Base-by-base conservation (phyloP, 2,888 invertebrate genomes). In the Orthosia gracilis region DNA sequence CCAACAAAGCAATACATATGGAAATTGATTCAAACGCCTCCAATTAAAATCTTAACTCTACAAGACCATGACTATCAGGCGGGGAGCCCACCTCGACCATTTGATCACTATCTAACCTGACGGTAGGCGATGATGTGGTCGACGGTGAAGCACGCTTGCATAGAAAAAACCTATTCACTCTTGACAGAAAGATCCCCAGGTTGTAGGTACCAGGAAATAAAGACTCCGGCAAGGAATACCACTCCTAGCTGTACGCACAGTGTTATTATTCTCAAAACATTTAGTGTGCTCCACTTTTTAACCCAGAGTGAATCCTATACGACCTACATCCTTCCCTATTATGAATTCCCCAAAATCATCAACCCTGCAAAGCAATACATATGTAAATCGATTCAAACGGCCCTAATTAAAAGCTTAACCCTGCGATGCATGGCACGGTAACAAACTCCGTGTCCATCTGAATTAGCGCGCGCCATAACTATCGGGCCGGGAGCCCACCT, bases 381-480 rank as follows among this genome's bases (percentile, higher is more conserved):
- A 85, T 83, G 87, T 86, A 86, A 86, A 85, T 80, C 72, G 82
- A 83, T 81, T 76, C 77, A 79, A 83, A 79, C 70, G 80, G 72
- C 59, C 69, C 78, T 85, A 88, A 88, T 87, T 77, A 85, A 86
- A 85, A 65, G 83, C 79, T 87, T 81, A 87, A 88, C 88, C 88
- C 88, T 83, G 73, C 80, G 78, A 76, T 40, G 40, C 40, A 40
- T 64, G 40, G 76, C 67, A 63, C 61, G 71, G 72, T 86, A 85
- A 83, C 87, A 87, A 85, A 84, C 86, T 87, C 80, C 73, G 89
- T 91, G 93, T 92, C 92, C 89, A 90, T 91, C 91, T 89, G 93
- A 93, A 96, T 95, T 95, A 94, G 94, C 93, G 91, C 87, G 90
- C 91, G 89, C 87, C 88, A 88, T 96, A 95, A 95, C 95, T 95